These are phyloP conservation scores for Platanista minor DNA, from an alignment of 2,113 vertebrate genomes.

Conservation along the genomic window DNA sequence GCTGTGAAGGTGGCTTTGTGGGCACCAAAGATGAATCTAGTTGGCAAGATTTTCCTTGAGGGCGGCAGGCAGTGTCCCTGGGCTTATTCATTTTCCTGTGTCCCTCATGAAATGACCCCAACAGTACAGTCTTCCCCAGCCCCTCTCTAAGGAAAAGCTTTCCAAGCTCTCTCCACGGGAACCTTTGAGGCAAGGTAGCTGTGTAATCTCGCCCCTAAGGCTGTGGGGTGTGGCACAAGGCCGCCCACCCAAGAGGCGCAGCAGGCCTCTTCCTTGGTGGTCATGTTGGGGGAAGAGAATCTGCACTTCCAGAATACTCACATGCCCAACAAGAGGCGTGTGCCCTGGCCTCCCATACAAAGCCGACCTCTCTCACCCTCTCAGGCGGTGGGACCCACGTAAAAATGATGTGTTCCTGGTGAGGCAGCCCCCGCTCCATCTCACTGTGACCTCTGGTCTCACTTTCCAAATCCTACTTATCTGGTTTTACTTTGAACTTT, in stretches of 20 bases:
- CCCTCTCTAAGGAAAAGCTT: background rate
- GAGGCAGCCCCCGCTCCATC: no score
- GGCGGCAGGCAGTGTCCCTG: background rate
- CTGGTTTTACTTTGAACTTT: background rate
- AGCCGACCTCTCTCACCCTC: no score
- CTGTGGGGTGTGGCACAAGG: accelerated
- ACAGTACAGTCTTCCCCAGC: background rate
- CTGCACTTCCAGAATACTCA: background rate
- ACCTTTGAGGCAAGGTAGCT: background rate
- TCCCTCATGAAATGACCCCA: background rate
- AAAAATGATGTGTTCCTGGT: background rate
- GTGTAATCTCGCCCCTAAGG: accelerated
- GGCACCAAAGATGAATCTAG: background rate
- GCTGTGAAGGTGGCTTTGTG: background rate
- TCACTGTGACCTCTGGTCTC: background rate
- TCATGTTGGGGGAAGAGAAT: background rate
- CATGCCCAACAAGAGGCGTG: background rate
- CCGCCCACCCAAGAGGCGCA: no score
- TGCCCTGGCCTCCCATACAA: no score
- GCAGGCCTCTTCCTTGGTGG: background rate
- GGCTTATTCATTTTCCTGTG: background rate
- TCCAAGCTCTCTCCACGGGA: background rate
- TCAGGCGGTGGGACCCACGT: no score
- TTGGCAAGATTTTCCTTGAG: background rate
- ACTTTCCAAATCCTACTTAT: background rate